Evolutionary conservation across 2,888 invertebrate genomes (phyloP), one percentile per base, ranked within the genome.

Genomic region (Unio pictorum): DNA sequence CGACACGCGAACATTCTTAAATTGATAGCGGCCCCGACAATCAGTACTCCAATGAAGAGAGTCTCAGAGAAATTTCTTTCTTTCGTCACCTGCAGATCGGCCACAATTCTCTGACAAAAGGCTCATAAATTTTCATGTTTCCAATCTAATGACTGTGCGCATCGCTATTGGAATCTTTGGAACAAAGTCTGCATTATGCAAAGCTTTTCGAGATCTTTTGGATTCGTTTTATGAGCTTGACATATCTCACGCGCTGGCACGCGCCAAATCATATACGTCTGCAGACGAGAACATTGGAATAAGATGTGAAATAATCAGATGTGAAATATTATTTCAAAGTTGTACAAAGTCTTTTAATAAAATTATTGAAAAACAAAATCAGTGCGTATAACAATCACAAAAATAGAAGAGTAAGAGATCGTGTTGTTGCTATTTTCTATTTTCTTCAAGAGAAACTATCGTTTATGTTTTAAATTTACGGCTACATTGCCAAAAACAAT

Each of bases 171-270:
- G 76, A 74, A 71, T 76, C 70, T 69, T 64, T 69, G 65, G 73
- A 72, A 72, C 74, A 74, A 72, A 72, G 67, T 71, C 61, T 66
- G 73, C 71, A 74, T 77, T 77, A 77, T 77, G 77, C 77, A 77
- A 77, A 77, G 65, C 66, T 75, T 70, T 75, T 77, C 72, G 66
- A 63, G 63, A 68, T 30, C 66, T 71, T 69, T 69, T 71, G 64
- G 67, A 57, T 67, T 64, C 57, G 65, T 64, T 69, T 67, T 71
- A 68, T 67, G 67, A 65, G 69, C 74, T 66, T 73, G 71, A 75
- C 64, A 58, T 60, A 67, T 55, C 80, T 68, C 80, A 73, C 65
- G 77, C 64, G 59, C 56, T 58, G 58, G 67, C 75, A 74, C 75
- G 75, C 71, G 75, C 69, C 58, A 61, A 55, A 65, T 67, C 67